These are phyloP conservation scores for Automeris io DNA, from an alignment of 2,888 invertebrate genomes.

Conservation along the genomic window DNA sequence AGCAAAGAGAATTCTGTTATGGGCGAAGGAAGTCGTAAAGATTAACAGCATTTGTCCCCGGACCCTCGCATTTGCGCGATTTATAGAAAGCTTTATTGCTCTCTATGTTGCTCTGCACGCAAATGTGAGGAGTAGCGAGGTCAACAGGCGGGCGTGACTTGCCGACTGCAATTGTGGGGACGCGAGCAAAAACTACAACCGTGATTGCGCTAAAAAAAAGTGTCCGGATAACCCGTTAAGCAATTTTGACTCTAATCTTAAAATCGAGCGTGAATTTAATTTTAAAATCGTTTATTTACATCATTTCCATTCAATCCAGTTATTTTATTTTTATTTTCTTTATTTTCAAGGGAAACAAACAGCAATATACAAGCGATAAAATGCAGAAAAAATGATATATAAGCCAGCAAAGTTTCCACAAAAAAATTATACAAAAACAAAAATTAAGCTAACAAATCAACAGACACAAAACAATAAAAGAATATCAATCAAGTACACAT, in stretches of 20 bases:
- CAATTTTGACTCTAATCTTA: not conserved
- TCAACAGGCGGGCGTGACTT: constrained; percentile 6
- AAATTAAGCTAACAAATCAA: too few relatives aligned
- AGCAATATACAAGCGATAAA: too few relatives aligned
- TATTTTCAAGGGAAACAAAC: too few relatives aligned
- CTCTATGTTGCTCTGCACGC: constrained; percentile 14
- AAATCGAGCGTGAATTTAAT: not conserved
- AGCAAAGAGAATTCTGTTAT: constrained; percentile 13
- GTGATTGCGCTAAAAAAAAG: not conserved
- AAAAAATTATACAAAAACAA: too few relatives aligned
- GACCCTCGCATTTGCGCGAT: constrained; percentile 31
- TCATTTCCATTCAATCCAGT: too few relatives aligned
- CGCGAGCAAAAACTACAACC: not conserved
- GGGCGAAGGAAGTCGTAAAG: constrained; percentile 48
- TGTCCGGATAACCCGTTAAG: not conserved
- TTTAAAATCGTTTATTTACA: too few relatives aligned
- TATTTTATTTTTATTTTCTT: too few relatives aligned
- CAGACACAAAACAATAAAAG: too few relatives aligned
- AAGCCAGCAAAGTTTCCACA: too few relatives aligned
- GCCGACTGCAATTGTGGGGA: not conserved
- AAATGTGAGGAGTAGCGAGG: constrained; percentile 7
- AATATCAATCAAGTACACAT: too few relatives aligned
- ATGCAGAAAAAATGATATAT: too few relatives aligned
- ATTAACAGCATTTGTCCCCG: constrained; percentile 35
- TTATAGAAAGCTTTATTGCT: constrained; percentile 49